A percentile compares a stretch with the other conserved stretches of the same genome.
phyloP scores from a whole-genome alignment of 92 coral and sea anemone species.

The Palythoa caribaeorum region DNA sequence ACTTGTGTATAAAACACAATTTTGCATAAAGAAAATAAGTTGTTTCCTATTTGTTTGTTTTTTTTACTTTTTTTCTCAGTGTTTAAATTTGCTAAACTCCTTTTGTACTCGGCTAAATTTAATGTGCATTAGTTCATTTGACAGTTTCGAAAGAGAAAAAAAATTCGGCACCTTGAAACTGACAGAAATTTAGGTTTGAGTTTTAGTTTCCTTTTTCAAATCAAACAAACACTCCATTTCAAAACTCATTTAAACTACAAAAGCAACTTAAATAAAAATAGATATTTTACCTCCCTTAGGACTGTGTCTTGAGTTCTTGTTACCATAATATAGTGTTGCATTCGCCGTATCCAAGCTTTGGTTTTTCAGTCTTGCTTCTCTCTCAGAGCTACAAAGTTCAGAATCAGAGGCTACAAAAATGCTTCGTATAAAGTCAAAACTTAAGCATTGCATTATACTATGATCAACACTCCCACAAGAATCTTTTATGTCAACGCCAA shows the following conservation, averaged over 20 bases:
- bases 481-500: conserved; percentile 82
- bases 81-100: too few relatives aligned
- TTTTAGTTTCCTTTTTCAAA: neutral
- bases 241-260: neutral
- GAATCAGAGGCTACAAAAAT: conserved; percentile 34
- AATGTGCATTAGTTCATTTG: too few relatives aligned
- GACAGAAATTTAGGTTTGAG: too few relatives aligned
- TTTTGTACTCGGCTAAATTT: too few relatives aligned
- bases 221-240: neutral
- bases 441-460: conserved; percentile 79
- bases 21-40: too few relatives aligned
- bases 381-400: conserved; percentile 7
- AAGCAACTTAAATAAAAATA: neutral
- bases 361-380: neutral
- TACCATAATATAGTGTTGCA: neutral
- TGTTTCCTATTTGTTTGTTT: too few relatives aligned
- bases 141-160: too few relatives aligned
- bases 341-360: neutral
- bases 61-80: too few relatives aligned
- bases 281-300: neutral
- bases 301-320: neutral
- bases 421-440: conserved; percentile 73
- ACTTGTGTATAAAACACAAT: too few relatives aligned
- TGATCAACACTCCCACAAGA: conserved; percentile 84
- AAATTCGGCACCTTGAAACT: too few relatives aligned